phyloP scores from a whole-genome alignment of 2,797 vertebrate genomes.

The Molossus molossus region DNA sequence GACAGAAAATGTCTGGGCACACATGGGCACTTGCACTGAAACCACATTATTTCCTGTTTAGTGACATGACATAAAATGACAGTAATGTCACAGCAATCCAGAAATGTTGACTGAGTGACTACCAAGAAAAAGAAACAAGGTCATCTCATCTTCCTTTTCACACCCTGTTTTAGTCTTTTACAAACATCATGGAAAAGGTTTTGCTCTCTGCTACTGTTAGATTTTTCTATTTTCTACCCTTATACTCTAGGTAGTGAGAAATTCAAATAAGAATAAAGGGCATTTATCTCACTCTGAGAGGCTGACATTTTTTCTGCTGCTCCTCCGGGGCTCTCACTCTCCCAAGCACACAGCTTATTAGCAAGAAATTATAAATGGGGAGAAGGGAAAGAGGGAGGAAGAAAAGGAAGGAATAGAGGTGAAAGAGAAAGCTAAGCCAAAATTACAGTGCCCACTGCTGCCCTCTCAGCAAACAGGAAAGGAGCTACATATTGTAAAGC shows the following conservation, averaged over 20 bases:
- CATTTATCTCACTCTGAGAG: constrained; percentile 75
- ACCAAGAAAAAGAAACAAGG: constrained; percentile 41
- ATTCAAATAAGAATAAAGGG: constrained; percentile 81
- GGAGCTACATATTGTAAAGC: constrained; percentile 23
- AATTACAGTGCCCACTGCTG: neutral
- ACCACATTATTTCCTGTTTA: constrained; percentile 23
- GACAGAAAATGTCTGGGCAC: constrained; percentile 12
- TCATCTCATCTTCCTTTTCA: constrained; percentile 63
- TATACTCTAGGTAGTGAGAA: constrained; percentile 80
- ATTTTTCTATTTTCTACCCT: constrained; percentile 81
- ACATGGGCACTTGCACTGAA: constrained; percentile 20
- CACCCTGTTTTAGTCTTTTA: constrained; percentile 71
- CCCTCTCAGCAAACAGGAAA: constrained; percentile 38
- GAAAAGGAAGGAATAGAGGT: neutral
- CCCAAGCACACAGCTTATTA: constrained; percentile 36
- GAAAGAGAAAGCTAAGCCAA: neutral
- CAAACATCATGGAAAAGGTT: constrained; percentile 75
- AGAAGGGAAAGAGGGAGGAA: neutral
- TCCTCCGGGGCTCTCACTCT: constrained; percentile 59
- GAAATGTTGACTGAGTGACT: constrained; percentile 71
- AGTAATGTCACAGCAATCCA: constrained; percentile 74
- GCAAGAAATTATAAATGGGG: neutral
- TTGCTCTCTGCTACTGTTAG: constrained; percentile 80
- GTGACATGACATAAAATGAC: constrained; percentile 64
- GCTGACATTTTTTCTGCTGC: neutral